A percentile compares a stretch with the other conserved stretches of the same genome.
phyloP scores from a whole-genome alignment of 2,797 vertebrate species.

The Spinus olivaceus region DNA sequence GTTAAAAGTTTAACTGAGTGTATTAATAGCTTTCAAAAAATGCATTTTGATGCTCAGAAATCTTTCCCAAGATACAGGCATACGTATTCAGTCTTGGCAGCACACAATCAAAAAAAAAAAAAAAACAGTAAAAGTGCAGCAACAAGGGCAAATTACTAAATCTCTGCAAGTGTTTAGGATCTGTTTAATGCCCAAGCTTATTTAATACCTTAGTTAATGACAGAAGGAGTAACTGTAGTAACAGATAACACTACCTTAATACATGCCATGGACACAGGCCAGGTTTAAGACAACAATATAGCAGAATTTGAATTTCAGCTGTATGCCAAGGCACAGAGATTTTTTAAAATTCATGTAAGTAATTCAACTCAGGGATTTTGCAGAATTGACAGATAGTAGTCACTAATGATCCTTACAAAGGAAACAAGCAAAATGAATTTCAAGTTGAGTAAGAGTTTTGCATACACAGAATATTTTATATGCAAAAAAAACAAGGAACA shows the following conservation, averaged over 20 bases:
- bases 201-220: background rate
- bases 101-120: background rate
- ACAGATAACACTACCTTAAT: background rate
- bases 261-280: background rate
- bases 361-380: background rate
- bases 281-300: background rate
- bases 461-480: background rate
- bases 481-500: background rate
- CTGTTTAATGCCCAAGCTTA: background rate
- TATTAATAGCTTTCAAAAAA: conserved; percentile 47
- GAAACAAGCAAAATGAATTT: background rate
- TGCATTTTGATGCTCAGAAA: conserved; percentile 17
- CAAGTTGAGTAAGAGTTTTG: background rate
- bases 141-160: background rate
- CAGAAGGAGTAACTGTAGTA: background rate
- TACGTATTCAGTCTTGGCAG: background rate
- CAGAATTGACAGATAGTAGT: background rate
- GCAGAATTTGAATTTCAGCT: background rate
- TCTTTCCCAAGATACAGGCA: background rate
- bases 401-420: background rate
- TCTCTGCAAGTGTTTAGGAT: background rate
- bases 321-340: background rate
- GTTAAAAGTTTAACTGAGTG: conserved; percentile 35
- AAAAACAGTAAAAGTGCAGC: background rate
- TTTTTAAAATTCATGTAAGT: background rate